Evolutionary conservation across 2,888 invertebrate genomes (phyloP).

Genomic region (Hypomecis atomaria): DNA sequence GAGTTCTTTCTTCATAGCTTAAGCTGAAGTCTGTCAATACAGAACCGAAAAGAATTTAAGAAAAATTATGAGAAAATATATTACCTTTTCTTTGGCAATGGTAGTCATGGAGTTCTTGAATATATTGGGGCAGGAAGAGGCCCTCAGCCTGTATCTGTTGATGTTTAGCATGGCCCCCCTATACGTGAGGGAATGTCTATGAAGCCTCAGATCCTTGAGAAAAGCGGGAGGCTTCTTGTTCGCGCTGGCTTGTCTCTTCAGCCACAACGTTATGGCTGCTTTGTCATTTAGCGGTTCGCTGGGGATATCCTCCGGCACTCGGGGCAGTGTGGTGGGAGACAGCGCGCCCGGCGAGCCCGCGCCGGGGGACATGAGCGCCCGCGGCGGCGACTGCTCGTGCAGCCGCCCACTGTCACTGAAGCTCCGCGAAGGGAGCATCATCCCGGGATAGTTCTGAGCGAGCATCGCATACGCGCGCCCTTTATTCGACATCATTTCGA

Average conservation of each 20-base stretch:
- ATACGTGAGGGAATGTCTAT: slow-evolving; percentile 92
- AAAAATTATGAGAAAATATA: slow-evolving; percentile 16
- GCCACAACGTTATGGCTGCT: slow-evolving; percentile 83
- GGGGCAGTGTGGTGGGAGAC: slow-evolving; percentile 60
- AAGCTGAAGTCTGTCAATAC: too few species aligned
- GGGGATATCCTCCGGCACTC: slow-evolving; percentile 49
- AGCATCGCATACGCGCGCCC: slow-evolving; percentile 89
- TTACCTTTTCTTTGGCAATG: slow-evolving; percentile 90
- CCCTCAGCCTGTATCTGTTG: slow-evolving; percentile 90
- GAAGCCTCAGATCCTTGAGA: slow-evolving; percentile 89
- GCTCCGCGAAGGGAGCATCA: slow-evolving; percentile 89
- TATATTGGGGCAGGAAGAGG: slow-evolving; percentile 96
- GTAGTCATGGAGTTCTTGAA: slow-evolving; percentile 94
- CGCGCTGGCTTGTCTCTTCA: slow-evolving; percentile 79
- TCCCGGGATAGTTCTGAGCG: slow-evolving; percentile 89
- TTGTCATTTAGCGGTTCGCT: slow-evolving; percentile 67
- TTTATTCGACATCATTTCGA: slow-evolving; percentile 88
- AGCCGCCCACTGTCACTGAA: slow-evolving; percentile 87
- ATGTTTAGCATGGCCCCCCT: slow-evolving; percentile 94
- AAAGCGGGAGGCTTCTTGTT: slow-evolving; percentile 86
- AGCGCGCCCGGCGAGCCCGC: slow-evolving; percentile 56
- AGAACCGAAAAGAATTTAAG: not conserved
- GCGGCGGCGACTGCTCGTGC: slow-evolving; percentile 73
- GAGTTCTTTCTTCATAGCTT: too few species aligned
- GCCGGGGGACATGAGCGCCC: slow-evolving; percentile 63